Evolutionary conservation across 2,888 invertebrate genomes (phyloP).

Genomic region (Mythimna lalbum): DNA sequence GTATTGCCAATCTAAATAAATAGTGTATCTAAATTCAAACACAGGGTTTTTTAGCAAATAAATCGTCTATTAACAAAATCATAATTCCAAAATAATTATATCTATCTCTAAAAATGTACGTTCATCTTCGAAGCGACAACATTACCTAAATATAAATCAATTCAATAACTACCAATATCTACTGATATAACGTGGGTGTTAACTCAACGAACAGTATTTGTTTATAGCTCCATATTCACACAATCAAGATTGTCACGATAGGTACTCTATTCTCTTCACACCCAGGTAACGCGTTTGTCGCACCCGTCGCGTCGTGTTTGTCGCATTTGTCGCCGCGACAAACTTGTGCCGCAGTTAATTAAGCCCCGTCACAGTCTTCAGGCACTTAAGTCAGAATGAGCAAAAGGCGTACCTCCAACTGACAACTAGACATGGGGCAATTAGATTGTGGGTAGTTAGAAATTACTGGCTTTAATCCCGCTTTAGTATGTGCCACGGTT

Average conservation of each 20-base stretch:
- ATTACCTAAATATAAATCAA: background rate
- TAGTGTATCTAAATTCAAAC: too few relatives aligned
- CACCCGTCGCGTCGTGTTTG: conserved; percentile 36
- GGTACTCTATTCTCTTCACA: conserved; percentile 30
- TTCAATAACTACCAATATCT: background rate
- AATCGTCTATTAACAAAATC: too few relatives aligned
- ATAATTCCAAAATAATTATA: too few relatives aligned
- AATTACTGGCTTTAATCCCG: conserved; percentile 64
- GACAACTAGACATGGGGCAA: conserved; percentile 76
- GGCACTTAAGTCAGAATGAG: conserved; percentile 79
- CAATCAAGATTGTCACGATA: conserved; percentile 8
- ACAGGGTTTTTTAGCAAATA: too few relatives aligned
- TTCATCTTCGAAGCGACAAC: too few relatives aligned
- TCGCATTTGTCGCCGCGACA: conserved; percentile 45
- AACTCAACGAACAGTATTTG: background rate
- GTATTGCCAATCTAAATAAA: too few relatives aligned
- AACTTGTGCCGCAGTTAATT: conserved; percentile 75
- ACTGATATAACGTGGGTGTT: background rate
- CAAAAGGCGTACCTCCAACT: conserved; percentile 74
- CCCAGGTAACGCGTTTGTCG: conserved; percentile 39
- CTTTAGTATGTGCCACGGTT: conserved; percentile 37
- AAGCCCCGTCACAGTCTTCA: conserved; percentile 75
- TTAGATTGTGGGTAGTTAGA: conserved; percentile 73
- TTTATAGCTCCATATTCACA: background rate
- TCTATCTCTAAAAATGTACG: too few relatives aligned